Base-by-base conservation (phyloP, 2,113 vertebrate species). In the Alethe diademata region DNA sequence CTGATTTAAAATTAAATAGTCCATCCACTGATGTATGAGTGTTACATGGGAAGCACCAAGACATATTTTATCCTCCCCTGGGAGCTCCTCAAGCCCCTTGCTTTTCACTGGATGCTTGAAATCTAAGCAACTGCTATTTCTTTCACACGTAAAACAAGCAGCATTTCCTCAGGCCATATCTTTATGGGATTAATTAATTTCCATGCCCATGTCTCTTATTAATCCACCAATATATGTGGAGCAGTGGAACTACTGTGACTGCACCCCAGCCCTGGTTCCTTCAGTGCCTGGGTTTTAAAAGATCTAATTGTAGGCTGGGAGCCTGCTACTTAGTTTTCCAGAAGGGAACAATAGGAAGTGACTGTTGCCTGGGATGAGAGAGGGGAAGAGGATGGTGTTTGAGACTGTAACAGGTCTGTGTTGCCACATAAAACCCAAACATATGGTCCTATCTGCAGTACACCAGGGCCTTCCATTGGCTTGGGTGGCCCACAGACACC, bases 381-480 rank as follows among this genome's bases (percentile, higher is more conserved):
- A 78, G 26, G 12, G 71, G 50, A 60, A 16, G 1, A 57, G 26
- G 14, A 12, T 66, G 19, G 19, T 53, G 31, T 31, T 28, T 82
- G 61, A 57, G 51, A 47, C 33, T 57, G 6, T 61, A 53, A 43
- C n/a, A 66, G 18, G n/a, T 74, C 57, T 71, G 42, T 75, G 51
- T n/a, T 82, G 79, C 35, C 33, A 71, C 17, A 25, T 6, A 74
- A 70, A 61, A 5, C 12, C 18, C 48, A 48, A 53, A 43, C 4
- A 6, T 0, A 0, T 28, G 58, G 31, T 6, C n/a, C 45, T 65
- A 6, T 40, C 24, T 33, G 35, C 40, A 61, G 36, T 73, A 43
- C 4, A 9, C 11, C 14, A 62, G n/a, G 17, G 11, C 29, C 17
- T 14, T 83, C 6, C 23, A 6, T 29, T 51, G 53, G 14, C 31